Evolutionary conservation across 2,113 vertebrate species (phyloP).

Genomic region (Addax nasomaculatus): DNA sequence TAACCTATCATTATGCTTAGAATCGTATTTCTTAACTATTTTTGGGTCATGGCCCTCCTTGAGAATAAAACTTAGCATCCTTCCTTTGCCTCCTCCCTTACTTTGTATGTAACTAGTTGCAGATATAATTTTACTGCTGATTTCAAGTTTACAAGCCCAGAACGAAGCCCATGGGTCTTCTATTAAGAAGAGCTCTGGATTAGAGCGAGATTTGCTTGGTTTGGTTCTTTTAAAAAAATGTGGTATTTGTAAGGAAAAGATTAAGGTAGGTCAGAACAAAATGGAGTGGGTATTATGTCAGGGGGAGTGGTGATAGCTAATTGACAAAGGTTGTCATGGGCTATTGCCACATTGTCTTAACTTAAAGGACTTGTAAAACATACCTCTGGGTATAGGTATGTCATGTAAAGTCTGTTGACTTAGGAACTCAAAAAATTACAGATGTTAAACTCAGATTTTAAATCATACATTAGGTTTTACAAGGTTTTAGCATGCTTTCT

Average conservation of each 20-base stretch:
- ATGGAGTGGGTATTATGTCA: neutral
- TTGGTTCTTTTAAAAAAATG: neutral
- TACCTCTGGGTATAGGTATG: neutral
- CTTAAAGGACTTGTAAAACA: neutral
- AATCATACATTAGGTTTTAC: neutral
- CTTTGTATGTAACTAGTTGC: neutral
- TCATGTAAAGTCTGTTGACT: neutral
- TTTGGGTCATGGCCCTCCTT: neutral
- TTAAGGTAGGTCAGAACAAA: neutral
- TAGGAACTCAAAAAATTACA: neutral
- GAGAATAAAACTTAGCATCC: neutral
- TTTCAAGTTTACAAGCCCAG: neutral
- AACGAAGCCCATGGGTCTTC: neutral
- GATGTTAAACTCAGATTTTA: neutral
- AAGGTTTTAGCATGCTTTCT: neutral
- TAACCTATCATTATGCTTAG: neutral
- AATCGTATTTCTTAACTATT: neutral
- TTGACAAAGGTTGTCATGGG: neutral
- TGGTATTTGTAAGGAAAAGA: neutral
- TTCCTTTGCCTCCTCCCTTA: neutral
- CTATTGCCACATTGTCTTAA: neutral
- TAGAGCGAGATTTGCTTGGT: slow-evolving; percentile 18
- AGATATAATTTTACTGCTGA: slow-evolving; percentile 1
- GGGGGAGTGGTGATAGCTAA: neutral
- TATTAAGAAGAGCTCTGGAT: neutral